phyloP scores from a whole-genome alignment of 2,888 invertebrate species.

The Entomobrya proxima region DNA sequence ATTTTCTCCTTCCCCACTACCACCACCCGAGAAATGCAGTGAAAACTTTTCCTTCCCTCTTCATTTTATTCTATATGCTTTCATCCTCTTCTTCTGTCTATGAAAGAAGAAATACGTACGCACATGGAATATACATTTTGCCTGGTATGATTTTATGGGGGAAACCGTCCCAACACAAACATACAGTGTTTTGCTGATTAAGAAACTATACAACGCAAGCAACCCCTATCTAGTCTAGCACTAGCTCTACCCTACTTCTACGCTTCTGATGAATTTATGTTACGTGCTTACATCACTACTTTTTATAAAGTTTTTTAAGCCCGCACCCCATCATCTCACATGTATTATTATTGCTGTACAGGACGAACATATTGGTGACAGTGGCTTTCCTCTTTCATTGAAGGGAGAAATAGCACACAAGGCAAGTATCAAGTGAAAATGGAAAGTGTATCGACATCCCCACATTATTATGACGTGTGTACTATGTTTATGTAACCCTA shows the following conservation, averaged over 20 bases:
- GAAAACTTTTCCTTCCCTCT: neutral
- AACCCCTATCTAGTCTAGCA: neutral
- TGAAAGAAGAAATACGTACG: too few relatives aligned
- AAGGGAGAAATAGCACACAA: too few relatives aligned
- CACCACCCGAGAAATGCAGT: neutral
- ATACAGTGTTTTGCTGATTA: neutral
- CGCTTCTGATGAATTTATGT: neutral
- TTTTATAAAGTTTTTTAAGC: neutral
- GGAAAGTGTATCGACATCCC: neutral
- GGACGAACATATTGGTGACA: constrained; percentile 2
- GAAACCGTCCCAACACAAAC: too few relatives aligned
- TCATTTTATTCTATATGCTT: neutral
- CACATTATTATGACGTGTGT: neutral
- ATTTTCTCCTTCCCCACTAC: neutral
- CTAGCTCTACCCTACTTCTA: neutral
- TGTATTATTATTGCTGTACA: neutral
- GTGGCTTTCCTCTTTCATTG: too few relatives aligned
- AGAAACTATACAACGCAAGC: neutral
- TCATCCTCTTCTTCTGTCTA: neutral
- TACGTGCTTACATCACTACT: neutral
- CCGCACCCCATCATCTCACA: neutral
- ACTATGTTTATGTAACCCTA: constrained; percentile 5
- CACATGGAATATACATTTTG: neutral
- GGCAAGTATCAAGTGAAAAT: neutral
- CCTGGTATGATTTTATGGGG: neutral